Base-by-base conservation (phyloP, 2,797 vertebrate species). In the Manis pentadactyla region DNA sequence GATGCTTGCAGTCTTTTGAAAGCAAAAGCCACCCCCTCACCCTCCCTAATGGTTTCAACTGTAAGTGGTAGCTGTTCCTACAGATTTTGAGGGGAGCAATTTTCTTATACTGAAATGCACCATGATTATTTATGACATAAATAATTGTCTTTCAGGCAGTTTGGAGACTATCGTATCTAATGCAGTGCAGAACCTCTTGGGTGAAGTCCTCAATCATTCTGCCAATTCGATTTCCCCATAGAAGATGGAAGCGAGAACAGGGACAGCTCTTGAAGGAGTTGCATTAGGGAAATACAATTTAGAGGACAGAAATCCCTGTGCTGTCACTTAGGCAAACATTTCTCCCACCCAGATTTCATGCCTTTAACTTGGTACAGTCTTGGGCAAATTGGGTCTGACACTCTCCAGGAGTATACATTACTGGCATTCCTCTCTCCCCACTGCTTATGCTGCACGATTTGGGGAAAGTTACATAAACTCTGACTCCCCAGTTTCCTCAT, bases 321-420 rank as follows among this genome's bases (percentile, higher is more conserved):
- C 59, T 42, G 27, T 86, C 51, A 37, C n/a, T 55, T 88, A 64
- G 64, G 93, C 73, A 93, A 96, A 71, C 63, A 49, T 71, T 83
- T 92, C 27, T 85, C 37, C 53, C 53, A n/a, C n/a, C 31, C 93
- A 84, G 55, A 79, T 61, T 82, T 64, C 73, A 63, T 78, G 87
- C 66, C 73, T 96, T 78, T 71, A 93, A 88, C 82, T 27, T 51
- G 74, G 21, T 79, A 39, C 31, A 4, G 66, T 55, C 49, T 82
- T 73, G 66, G 83, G 59, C 75, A 63, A 74, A 42, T 55, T 55
- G 71, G 49, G 61, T 63, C 87, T 95, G 66, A 71, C 37, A 18
- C 29, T 66, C 61, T 86, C 68, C 21, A 11, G 7, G 4, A 55
- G 37, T 57, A 29, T 39, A 10, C 19, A 11, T 17, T 46, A 31